Conservation (phyloP, 2,113 vertebrate genomes). For the Callorhinus ursinus region DNA sequence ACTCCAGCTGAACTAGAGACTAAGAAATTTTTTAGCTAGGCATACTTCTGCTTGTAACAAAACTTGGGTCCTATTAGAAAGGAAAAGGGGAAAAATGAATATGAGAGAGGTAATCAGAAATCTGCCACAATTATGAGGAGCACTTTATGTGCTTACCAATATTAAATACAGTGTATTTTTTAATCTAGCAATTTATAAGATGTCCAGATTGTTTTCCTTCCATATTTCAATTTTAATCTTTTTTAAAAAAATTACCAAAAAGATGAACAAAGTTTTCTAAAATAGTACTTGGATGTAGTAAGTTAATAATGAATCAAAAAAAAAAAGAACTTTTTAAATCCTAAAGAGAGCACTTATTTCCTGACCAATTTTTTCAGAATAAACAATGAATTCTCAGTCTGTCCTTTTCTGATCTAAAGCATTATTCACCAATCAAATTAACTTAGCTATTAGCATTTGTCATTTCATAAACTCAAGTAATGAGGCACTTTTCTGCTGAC, state of each 20-base stretch:
- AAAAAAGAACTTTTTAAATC: conserved; percentile 46
- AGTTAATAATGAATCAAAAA: conserved; percentile 52
- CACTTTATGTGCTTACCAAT: neutral
- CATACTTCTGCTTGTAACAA: neutral
- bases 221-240: conserved; percentile 34
- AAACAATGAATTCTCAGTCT: conserved; percentile 22
- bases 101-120: neutral
- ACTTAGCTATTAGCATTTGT: neutral
- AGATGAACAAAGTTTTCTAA: conserved; percentile 21
- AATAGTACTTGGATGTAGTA: neutral
- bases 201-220: neutral
- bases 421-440: conserved; percentile 35
- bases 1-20: neutral
- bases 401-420: neutral
- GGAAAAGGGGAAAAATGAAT: neutral
- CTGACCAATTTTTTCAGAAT: neutral
- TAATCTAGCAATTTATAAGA: conserved; percentile 45
- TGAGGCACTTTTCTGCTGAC: neutral
- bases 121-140: neutral
- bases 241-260: conserved; percentile 42
- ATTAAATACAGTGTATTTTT: neutral
- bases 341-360: neutral
- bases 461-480: conserved; percentile 36
- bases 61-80: neutral
- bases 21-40: neutral